Conservation (phyloP, 1,140 invertebrate genomes). For the Aleiodes sp. region DNA sequence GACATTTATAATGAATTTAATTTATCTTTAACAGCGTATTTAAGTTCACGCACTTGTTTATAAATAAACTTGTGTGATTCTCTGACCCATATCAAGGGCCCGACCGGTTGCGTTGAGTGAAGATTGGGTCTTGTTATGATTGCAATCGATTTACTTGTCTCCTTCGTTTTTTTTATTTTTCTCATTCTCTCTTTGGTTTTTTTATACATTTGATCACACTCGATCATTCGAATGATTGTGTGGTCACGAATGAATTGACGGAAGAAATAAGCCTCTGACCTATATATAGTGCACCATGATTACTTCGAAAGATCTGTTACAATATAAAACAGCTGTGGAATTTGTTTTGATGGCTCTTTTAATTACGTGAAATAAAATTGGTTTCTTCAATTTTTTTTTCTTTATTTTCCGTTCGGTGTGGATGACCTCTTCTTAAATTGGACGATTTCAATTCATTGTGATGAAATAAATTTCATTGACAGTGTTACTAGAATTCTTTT, state of each 20-base stretch:
- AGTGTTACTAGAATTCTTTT: not conserved
- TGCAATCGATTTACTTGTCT: not conserved
- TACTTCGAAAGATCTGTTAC: not conserved
- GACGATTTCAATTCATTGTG: not conserved
- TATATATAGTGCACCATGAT: too few species aligned
- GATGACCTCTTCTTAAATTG: not conserved
- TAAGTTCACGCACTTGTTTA: not conserved
- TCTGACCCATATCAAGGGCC: conserved; percentile 5
- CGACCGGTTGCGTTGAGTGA: not conserved
- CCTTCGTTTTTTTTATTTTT: not conserved
- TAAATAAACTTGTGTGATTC: not conserved
- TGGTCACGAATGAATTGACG: not conserved
- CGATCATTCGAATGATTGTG: not conserved
- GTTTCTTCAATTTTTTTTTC: not conserved
- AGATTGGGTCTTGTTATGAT: not conserved
- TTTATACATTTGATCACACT: not conserved
- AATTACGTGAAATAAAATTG: conserved; percentile 4
- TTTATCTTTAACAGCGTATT: not conserved
- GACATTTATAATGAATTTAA: not conserved
- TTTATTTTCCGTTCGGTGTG: not conserved
- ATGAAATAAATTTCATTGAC: conserved; percentile 1
- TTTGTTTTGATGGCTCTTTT: conserved; percentile 25
- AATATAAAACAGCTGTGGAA: not conserved
- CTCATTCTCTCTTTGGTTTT: not conserved
- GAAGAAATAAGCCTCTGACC: not conserved